phyloP scores from a whole-genome alignment of 37 sponge, comb jelly and placozoan species.

The Spongilla lacustris region DNA sequence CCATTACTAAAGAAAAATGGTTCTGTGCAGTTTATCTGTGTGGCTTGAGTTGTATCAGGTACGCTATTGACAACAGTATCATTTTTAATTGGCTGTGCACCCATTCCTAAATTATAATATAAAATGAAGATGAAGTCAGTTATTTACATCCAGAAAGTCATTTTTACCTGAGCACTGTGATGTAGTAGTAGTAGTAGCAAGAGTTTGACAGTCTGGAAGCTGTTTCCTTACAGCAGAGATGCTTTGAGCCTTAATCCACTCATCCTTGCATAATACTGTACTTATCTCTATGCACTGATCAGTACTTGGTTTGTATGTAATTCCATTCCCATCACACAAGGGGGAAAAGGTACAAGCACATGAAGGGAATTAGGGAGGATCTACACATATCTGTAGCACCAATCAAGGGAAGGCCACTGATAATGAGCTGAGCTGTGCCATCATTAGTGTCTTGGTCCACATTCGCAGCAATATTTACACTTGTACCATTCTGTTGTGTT shows the following conservation, averaged over 20 bases:
- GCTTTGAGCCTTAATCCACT: neutral
- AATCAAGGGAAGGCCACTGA: neutral
- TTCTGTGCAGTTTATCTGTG: neutral
- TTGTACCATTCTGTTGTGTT: neutral
- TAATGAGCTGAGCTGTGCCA: neutral
- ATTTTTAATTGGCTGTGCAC: too few relatives aligned
- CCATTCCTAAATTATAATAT: too few relatives aligned
- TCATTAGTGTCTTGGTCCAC: neutral
- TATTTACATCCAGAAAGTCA: neutral
- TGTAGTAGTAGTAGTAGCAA: neutral
- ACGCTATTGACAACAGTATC: too few relatives aligned
- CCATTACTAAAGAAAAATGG: neutral
- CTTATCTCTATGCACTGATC: neutral
- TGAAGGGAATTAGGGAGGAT: slow-evolving; percentile 7
- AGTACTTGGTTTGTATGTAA: neutral
- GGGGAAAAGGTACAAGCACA: slow-evolving; percentile 14
- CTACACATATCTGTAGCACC: neutral
- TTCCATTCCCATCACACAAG: neutral
- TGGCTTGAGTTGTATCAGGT: neutral
- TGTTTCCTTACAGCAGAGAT: neutral
- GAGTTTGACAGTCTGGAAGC: neutral
- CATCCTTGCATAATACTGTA: neutral
- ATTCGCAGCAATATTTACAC: neutral
- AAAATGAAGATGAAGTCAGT: too few relatives aligned
- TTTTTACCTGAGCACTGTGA: neutral